Percentiles rank a stretch among this genome's conserved stretches.
Conservation (phyloP, 37 sponge, comb jelly and placozoan species). For the Eunapius fragilis region DNA sequence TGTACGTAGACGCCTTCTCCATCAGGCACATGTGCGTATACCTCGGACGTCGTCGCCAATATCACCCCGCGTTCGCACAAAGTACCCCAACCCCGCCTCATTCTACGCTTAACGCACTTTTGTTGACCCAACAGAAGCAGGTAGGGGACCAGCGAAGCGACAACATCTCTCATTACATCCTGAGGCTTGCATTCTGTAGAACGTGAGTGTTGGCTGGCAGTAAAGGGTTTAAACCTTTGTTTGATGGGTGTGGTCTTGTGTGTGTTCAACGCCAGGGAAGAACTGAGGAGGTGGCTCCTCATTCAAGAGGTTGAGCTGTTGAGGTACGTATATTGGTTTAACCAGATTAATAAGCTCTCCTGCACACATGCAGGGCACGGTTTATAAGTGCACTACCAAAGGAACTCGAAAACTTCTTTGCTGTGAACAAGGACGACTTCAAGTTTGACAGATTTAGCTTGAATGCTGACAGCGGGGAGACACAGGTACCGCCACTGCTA, state of each 20-base stretch:
- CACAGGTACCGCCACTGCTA: background rate
- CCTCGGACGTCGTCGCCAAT: background rate
- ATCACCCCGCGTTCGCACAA: background rate
- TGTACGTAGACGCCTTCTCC: conserved; percentile 1
- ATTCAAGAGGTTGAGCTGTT: conserved; percentile 74
- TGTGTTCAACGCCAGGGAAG: conserved; percentile 58
- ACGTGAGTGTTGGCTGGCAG: conserved; percentile 76
- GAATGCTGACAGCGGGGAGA: background rate
- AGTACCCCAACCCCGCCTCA: background rate
- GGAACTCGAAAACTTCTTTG: conserved; percentile 29
- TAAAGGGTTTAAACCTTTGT: too few relatives aligned
- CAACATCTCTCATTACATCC: conserved; percentile 93
- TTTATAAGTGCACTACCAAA: background rate
- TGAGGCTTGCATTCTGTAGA: conserved; percentile 90
- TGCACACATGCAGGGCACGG: background rate
- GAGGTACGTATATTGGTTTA: background rate
- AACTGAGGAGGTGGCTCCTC: conserved; percentile 83
- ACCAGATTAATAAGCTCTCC: background rate
- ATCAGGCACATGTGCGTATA: background rate
- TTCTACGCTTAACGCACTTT: background rate
- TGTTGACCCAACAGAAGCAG: conserved; percentile 2
- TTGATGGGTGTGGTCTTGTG: background rate
- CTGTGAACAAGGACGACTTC: conserved; percentile 37
- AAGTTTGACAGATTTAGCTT: conserved; percentile 25
- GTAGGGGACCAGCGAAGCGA: conserved; percentile 72